Base-by-base conservation (phyloP, 2,888 invertebrate species). In the Seladonia tumulorum region DNA sequence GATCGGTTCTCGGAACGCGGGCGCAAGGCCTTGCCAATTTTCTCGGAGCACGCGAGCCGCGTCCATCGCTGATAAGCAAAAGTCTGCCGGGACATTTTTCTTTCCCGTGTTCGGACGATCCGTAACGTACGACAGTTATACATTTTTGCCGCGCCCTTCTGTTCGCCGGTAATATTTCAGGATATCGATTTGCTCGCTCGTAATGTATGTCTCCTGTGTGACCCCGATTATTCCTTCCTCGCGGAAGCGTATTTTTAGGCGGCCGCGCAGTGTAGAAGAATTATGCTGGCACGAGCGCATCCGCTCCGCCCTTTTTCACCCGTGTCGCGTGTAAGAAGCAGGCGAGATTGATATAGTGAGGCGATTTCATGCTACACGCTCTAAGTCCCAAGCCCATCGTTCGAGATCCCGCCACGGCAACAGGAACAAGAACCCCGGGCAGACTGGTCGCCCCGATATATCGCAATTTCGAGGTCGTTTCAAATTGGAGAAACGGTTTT, bases 311-410 rank as follows among this genome's bases (percentile, higher is more conserved):
- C 78, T 77, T 77, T 87, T 87, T 77, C 76, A 39, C 39, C 73
- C 70, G 76, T 25, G 81, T 70, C 29, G 72, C 60, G 81, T 77
- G 85, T 72, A 70, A 80, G 89, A 70, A 87, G 78, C 80, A 86
- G 86, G 88, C 86, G 68, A 85, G 92, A 91, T 92, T 90, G 92
- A 91, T 91, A 90, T 83, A 91, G 89, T 79, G 87, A 86, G 76
- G 88, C 90, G 87, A 90, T 90, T 91, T 89, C 79, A 85, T 81
- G 88, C 83, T 91, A 91, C 90, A 88, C 66, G 82, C 74, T 85
- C 90, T 89, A 90, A 87, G 83, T 81, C 74, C 66, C 76, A 76
- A 39, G 78, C 71, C 60, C 86, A 90, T 90, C 88, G 88, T 77
- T 88, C 88, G 82, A 81, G 78, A 70, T 60, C 73, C 14, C 66